phyloP scores from a whole-genome alignment of 2,797 vertebrate genomes.

The Epinephelus awoara region DNA sequence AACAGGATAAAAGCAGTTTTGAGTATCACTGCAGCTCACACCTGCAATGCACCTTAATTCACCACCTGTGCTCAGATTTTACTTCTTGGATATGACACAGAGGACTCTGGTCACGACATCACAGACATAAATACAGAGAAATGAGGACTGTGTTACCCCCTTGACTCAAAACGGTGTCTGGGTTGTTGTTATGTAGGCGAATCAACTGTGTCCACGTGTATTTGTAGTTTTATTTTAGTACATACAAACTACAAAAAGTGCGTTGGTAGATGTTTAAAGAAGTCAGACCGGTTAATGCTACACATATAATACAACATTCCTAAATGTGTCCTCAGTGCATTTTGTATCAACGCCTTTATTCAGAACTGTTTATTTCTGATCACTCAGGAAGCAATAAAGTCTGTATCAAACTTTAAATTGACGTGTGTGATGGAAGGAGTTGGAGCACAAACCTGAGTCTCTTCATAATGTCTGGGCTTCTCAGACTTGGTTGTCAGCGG shows the following conservation, averaged over 20 bases:
- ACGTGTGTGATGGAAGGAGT: neutral
- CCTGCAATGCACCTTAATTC: neutral
- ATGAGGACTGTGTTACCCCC: neutral
- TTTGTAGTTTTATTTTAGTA: neutral
- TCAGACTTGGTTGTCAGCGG: slow-evolving; percentile 55
- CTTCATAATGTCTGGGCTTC: slow-evolving; percentile 58
- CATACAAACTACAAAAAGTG: neutral
- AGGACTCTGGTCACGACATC: too few species aligned
- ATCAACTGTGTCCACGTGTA: neutral
- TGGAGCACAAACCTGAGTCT: slow-evolving; percentile 64
- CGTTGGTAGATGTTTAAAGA: neutral
- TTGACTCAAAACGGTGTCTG: neutral
- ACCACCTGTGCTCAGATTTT: neutral
- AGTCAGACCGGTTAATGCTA: neutral
- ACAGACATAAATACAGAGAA: too few species aligned
- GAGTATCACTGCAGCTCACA: too few species aligned
- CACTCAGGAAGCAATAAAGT: neutral
- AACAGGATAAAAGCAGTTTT: neutral
- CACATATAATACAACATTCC: neutral
- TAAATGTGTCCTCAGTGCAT: neutral
- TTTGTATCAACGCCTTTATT: neutral
- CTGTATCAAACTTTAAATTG: neutral
- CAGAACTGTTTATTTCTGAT: neutral
- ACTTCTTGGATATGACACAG: too few species aligned
- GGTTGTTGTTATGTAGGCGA: neutral